These are phyloP conservation scores for Acleris cristana DNA, from an alignment of 2,888 invertebrate genomes.

Conservation along the genomic window DNA sequence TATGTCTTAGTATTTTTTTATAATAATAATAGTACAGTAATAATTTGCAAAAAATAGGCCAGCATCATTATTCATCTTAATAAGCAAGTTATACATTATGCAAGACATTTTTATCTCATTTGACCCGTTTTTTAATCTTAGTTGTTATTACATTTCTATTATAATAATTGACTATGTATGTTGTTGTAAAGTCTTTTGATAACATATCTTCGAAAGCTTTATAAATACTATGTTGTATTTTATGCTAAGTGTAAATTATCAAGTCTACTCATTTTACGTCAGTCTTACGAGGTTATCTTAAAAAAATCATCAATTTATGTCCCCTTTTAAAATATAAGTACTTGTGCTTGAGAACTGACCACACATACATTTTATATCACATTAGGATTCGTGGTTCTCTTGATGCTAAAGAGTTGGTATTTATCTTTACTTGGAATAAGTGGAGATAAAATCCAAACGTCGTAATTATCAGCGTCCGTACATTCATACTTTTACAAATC, in stretches of 20 bases:
- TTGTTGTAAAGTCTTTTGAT: slow-evolving; percentile 27
- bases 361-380: no score
- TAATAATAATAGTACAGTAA: slow-evolving; percentile 18
- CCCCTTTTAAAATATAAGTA: no score
- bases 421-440: no score
- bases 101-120: slow-evolving; percentile 47
- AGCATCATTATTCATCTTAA: slow-evolving; percentile 42
- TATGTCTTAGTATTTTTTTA: not conserved
- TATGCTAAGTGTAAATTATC: slow-evolving; percentile 9
- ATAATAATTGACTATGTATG: slow-evolving; percentile 28
- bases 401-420: no score
- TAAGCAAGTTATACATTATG: slow-evolving; percentile 42
- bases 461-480: no score
- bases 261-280: not conserved
- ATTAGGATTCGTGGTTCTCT: no score
- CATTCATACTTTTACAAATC: no score
- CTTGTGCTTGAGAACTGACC: no score
- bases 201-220: slow-evolving; percentile 31
- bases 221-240: slow-evolving; percentile 21
- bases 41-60: slow-evolving; percentile 39
- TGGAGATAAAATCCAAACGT: no score
- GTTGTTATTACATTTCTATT: slow-evolving; percentile 34
- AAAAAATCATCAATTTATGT: no score
- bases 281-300: no score
- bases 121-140: slow-evolving; percentile 51